Percentiles rank a stretch among this genome's conserved stretches.
Evolutionary conservation across 1,140 invertebrate genomes (phyloP).

Genomic region (Euglossa dilemma): DNA sequence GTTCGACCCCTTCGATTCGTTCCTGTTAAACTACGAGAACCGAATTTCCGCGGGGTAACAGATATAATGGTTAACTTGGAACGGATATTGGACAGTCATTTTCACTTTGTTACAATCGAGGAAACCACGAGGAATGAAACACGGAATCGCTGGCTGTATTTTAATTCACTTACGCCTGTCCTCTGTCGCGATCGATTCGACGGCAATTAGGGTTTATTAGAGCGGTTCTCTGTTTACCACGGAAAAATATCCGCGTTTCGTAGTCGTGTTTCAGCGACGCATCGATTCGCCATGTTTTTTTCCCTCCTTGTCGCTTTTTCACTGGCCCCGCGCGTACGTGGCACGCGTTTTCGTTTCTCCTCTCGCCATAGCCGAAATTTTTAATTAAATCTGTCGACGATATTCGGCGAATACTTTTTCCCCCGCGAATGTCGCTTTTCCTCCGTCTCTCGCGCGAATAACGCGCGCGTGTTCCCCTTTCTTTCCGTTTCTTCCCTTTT

Average conservation of each 20-base stretch:
- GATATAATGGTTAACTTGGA: too few relatives aligned
- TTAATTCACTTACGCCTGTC: neutral
- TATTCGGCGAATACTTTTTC: neutral
- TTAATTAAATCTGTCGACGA: conserved; percentile 23
- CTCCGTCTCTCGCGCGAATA: neutral
- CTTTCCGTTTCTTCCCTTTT: neutral
- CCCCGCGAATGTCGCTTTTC: neutral
- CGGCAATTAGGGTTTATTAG: neutral
- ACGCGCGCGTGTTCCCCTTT: neutral
- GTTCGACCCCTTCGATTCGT: too few relatives aligned
- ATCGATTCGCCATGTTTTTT: neutral
- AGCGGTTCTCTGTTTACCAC: neutral
- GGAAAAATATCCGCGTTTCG: neutral
- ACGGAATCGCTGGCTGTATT: neutral
- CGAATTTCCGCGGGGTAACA: neutral
- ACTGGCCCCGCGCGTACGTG: neutral
- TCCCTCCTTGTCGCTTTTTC: neutral
- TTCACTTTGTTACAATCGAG: neutral
- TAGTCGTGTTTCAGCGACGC: neutral
- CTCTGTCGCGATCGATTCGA: neutral
- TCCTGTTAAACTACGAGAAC: neutral
- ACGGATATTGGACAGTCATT: neutral
- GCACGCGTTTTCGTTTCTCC: neutral
- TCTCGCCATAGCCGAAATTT: neutral
- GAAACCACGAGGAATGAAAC: neutral